These are phyloP conservation scores for Pterophyllum scalare DNA, from an alignment of 2,113 vertebrate species.

Conservation along the genomic window DNA sequence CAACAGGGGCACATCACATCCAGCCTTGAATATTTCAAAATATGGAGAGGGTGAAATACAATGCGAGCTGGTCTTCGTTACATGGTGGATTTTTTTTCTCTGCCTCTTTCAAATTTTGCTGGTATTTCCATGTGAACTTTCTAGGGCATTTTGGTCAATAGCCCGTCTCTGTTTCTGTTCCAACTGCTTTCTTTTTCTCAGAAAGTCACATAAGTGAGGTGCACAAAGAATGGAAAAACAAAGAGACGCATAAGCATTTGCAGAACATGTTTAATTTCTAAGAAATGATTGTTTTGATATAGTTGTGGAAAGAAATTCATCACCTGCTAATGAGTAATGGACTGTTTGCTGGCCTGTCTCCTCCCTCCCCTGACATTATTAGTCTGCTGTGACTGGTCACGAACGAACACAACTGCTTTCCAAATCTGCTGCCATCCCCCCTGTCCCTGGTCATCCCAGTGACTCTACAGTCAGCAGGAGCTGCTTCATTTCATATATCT, in stretches of 20 bases:
- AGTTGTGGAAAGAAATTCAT: slow-evolving; percentile 13
- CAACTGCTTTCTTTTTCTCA: neutral
- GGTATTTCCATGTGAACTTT: slow-evolving; percentile 9
- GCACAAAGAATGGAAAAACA: neutral
- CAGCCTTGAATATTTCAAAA: neutral
- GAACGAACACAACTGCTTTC: slow-evolving; percentile 37
- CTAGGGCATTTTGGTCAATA: neutral
- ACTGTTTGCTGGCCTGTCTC: slow-evolving; percentile 9
- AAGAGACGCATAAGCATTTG: neutral
- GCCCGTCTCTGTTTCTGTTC: neutral
- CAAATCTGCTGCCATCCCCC: neutral
- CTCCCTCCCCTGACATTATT: slow-evolving; percentile 14
- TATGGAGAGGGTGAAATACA: neutral
- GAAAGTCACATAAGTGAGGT: neutral
- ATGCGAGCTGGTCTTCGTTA: slow-evolving; percentile 5
- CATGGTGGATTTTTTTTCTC: neutral
- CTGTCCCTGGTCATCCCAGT: neutral
- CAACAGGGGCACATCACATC: slow-evolving; percentile 31
- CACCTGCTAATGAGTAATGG: slow-evolving; percentile 32
- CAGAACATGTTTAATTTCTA: neutral
- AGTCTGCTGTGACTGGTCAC: slow-evolving; percentile 31
- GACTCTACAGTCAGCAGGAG: slow-evolving; percentile 17
- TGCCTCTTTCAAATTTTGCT: neutral
- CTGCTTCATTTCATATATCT: slow-evolving; percentile 5
- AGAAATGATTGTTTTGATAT: neutral